Evolutionary conservation across 2,113 vertebrate genomes (phyloP).

Genomic region (Coryphaenoides rupestris): DNA sequence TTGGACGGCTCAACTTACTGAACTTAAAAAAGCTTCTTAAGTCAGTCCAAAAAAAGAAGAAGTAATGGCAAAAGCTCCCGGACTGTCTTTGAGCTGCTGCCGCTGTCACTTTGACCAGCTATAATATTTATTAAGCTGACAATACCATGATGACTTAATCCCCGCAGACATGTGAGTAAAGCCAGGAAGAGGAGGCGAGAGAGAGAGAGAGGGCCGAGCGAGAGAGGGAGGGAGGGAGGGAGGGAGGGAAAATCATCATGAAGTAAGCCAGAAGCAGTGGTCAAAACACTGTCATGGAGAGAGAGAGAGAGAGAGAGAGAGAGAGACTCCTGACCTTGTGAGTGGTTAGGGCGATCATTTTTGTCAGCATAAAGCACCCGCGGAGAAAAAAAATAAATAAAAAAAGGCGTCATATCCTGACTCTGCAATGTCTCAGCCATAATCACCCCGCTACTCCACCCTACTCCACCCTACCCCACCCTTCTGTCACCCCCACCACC

Average conservation of each 20-base stretch:
- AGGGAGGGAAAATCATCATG: not conserved
- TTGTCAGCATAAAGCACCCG: slow-evolving; percentile 68
- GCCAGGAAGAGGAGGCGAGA: slow-evolving; percentile 8
- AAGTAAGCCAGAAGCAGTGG: slow-evolving; percentile 23
- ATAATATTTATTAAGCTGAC: slow-evolving; percentile 61
- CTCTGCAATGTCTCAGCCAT: slow-evolving; percentile 56
- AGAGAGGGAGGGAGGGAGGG: not conserved
- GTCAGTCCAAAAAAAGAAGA: slow-evolving; percentile 34
- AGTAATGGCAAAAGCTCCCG: slow-evolving; percentile 32
- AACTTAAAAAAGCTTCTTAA: slow-evolving; percentile 40
- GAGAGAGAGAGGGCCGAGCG: not conserved
- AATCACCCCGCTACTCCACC: slow-evolving; percentile 19
- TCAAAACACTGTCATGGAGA: slow-evolving; percentile 31
- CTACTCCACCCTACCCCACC: not conserved
- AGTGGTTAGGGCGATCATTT: slow-evolving; percentile 53
- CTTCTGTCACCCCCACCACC: slow-evolving; percentile 12
- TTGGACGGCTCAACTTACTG: too few species aligned
- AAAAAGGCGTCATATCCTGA: slow-evolving; percentile 55
- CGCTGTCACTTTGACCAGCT: slow-evolving; percentile 46
- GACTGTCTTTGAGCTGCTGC: too few species aligned
- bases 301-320: slow-evolving; percentile 19
- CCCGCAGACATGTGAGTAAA: slow-evolving; percentile 19
- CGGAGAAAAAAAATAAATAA: too few species aligned
- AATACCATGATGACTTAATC: slow-evolving; percentile 47
- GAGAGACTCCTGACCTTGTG: slow-evolving; percentile 49